Conservation (phyloP, 2,888 invertebrate species). For the Boloria euphrosyne region DNA sequence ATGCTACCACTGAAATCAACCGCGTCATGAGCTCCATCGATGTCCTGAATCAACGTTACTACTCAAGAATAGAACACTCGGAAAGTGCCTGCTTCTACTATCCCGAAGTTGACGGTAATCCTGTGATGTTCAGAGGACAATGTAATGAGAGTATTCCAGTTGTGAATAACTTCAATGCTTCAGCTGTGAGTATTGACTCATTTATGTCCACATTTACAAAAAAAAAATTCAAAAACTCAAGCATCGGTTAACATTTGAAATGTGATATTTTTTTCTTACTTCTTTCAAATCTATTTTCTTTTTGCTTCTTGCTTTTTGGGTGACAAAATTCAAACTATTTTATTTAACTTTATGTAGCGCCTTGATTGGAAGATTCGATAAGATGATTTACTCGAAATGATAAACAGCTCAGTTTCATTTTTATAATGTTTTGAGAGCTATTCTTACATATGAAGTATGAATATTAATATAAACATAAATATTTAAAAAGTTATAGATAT, state of each 20-base stretch:
- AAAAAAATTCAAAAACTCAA: not conserved
- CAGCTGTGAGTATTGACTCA: constrained; percentile 20
- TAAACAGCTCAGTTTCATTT: no score
- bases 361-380: no score
- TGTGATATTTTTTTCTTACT: not conserved
- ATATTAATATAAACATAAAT: not conserved
- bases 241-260: no score
- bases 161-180: constrained; percentile 47
- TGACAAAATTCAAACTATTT: no score
- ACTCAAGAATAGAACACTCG: constrained; percentile 41
- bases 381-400: no score
- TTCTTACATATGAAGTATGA: not conserved
- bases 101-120: constrained; percentile 40
- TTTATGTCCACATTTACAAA: not conserved
- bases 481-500: not conserved
- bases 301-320: no score
- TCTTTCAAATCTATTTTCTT: no score
- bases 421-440: no score
- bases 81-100: constrained; percentile 48
- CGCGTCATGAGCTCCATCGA: constrained; percentile 39
- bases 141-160: constrained; percentile 49
- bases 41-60: constrained; percentile 45
- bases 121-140: constrained; percentile 49
- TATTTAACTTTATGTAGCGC: no score
- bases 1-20: constrained; percentile 41